Evolutionary conservation across 2,888 invertebrate genomes (phyloP), one percentile per base, ranked within the genome.

Genomic region (Drosophila testacea): DNA sequence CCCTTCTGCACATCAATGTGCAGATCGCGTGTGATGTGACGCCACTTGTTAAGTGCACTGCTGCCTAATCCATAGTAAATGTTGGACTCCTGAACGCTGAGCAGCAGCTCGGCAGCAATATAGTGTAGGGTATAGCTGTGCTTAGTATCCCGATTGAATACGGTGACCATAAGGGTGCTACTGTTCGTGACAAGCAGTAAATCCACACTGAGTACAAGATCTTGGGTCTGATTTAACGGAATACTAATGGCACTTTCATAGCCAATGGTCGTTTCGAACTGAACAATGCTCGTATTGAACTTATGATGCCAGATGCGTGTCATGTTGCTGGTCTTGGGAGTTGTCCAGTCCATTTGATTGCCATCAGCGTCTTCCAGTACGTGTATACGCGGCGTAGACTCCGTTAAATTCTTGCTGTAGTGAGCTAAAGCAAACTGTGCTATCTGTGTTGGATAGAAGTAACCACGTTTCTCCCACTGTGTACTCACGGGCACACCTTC

Each of bases 401-500:
- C 98, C 0, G 96, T 96, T 11, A 98, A 93, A 92, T 97, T 97
- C 92, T 99, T 98, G 92, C 98, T 98, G 92, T 98, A 99, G 93
- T 99, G 99, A 9, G 98, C 97, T 63, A 99, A 93, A 0, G 98
- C 99, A 92, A 98, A 99, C 92, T 99, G 99, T 6, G 99, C 98
- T 78, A 99, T 98, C 93, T 99, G 99, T 1, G 98, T 99, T 0
- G 99, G 98, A 93, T 99, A 99, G 92, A 96, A 98, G 92, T 99
- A 99, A 0, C 99, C 99, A 73, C 95, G 95, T 38, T 96, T 96
- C 85, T 98, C 97, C 99, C 99, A 99, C 91, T 98, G 98, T 0
- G 96, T 97, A n/a, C 98, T 98, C 59, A 98, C 96, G 0, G 98
- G 98, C 13, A 98, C 98, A 88, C 98, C 98, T 90, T 98, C 97